These are phyloP conservation scores for Drosophila quinaria DNA, from an alignment of 2,888 invertebrate genomes.

Conservation along the genomic window DNA sequence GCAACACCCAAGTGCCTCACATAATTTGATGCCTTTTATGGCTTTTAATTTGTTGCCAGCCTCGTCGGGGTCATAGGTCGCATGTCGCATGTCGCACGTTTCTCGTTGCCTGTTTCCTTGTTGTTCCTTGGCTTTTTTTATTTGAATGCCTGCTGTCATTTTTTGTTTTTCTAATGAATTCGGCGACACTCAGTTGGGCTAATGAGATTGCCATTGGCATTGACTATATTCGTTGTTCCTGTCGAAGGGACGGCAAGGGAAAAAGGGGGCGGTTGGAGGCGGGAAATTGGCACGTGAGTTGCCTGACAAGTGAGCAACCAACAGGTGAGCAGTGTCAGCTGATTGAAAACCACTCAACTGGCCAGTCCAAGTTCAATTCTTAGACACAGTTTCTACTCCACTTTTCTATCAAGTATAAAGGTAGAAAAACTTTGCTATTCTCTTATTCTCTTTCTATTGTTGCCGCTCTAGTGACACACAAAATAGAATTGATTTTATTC, in stretches of 20 bases:
- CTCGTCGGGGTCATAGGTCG: constrained; percentile 46
- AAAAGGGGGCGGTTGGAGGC: not conserved
- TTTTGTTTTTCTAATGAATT: constrained; percentile 59
- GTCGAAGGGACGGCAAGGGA: not conserved
- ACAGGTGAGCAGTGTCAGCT: constrained; percentile 47
- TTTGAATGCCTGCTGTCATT: constrained; percentile 44
- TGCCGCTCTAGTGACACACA: constrained; percentile 49
- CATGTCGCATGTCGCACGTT: constrained; percentile 48
- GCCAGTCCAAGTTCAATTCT: constrained; percentile 4
- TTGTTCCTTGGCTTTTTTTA: constrained; percentile 17
- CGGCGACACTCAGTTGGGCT: constrained; percentile 42
- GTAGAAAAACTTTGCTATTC: not conserved
- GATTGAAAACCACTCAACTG: constrained; percentile 49
- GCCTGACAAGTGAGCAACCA: constrained; percentile 32
- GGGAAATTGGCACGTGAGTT: constrained; percentile 38
- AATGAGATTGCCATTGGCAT: constrained; percentile 59
- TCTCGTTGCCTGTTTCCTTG: constrained; percentile 38
- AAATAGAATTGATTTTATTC: constrained; percentile 69
- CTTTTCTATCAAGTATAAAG: not conserved
- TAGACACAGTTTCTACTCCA: not conserved
- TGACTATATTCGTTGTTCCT: not conserved
- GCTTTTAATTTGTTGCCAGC: constrained; percentile 76
- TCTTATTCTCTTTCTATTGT: constrained; percentile 18
- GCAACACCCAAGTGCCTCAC: constrained; percentile 76
- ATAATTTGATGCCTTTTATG: constrained; percentile 82